phyloP scores from a whole-genome alignment of 2,113 vertebrate genomes.

The Sisor rabdophorus region DNA sequence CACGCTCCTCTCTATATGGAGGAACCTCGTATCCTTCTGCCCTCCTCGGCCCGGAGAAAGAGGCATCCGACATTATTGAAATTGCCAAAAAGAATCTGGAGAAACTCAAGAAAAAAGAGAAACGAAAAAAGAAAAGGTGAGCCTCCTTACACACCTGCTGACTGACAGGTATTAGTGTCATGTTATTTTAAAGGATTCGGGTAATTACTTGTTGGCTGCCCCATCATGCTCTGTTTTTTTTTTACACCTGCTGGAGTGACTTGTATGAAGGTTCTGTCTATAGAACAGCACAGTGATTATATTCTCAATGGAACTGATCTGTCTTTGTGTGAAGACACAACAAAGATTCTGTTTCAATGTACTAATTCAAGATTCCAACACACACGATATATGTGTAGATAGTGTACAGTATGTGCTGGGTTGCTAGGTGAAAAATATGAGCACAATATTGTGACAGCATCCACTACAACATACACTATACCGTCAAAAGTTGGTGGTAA shows the following conservation, averaged over 20 bases:
- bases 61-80: conserved; percentile 87
- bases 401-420: no score
- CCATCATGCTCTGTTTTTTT: neutral
- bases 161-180: neutral
- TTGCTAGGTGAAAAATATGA: no score
- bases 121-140: conserved; percentile 91
- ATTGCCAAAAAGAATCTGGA: conserved; percentile 94
- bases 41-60: conserved; percentile 78
- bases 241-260: conserved; percentile 7
- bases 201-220: conserved; percentile 36
- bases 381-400: no score
- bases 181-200: conserved; percentile 36
- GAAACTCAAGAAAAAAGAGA: conserved; percentile 93
- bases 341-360: no score
- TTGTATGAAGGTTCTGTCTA: conserved; percentile 13
- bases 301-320: conserved; percentile 13
- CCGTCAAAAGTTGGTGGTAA: no score
- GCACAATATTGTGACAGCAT: no score
- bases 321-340: no score
- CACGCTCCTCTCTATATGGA: conserved; percentile 76
- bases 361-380: no score
- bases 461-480: no score
- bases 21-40: conserved; percentile 73
- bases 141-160: neutral
- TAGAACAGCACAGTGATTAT: conserved; percentile 19